phyloP scores from a whole-genome alignment of 2,888 invertebrate genomes.

The Tetranychus truncatus region DNA sequence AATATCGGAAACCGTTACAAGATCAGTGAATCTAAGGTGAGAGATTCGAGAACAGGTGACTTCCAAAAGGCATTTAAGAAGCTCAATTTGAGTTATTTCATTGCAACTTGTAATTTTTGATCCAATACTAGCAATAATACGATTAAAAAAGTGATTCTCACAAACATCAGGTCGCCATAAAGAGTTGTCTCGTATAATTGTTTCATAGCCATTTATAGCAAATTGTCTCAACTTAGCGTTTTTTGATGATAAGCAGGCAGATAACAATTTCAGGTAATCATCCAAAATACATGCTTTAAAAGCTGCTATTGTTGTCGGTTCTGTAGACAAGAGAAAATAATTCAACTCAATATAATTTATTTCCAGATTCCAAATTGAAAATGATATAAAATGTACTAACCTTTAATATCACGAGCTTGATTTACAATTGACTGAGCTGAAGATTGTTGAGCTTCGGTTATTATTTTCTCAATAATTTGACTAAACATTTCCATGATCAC shows the following conservation, averaged over 20 bases:
- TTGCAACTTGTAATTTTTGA: slow-evolving; percentile 3
- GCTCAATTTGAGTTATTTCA: slow-evolving; percentile 13
- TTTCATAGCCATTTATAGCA: neutral
- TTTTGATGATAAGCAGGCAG: neutral
- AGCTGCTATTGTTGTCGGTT: neutral
- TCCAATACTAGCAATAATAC: slow-evolving; percentile 11
- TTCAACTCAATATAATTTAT: neutral
- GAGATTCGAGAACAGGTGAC: slow-evolving; percentile 10
- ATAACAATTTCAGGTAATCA: neutral
- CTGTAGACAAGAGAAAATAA: neutral
- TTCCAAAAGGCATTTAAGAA: slow-evolving; percentile 10
- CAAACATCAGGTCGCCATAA: slow-evolving; percentile 9
- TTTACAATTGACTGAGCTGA: neutral
- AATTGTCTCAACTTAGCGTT: slow-evolving; percentile 5
- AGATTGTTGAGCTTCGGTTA: neutral
- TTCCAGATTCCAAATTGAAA: neutral
- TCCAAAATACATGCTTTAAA: neutral
- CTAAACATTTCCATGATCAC: neutral
- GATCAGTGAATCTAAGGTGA: slow-evolving; percentile 3
- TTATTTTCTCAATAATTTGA: neutral
- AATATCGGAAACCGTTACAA: slow-evolving; percentile 14
- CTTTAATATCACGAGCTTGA: neutral
- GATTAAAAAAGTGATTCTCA: slow-evolving; percentile 8
- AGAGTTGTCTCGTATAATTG: neutral
- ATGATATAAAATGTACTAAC: neutral